These are phyloP conservation scores for Cephonodes hylas DNA, from an alignment of 2,888 invertebrate genomes.

Conservation along the genomic window DNA sequence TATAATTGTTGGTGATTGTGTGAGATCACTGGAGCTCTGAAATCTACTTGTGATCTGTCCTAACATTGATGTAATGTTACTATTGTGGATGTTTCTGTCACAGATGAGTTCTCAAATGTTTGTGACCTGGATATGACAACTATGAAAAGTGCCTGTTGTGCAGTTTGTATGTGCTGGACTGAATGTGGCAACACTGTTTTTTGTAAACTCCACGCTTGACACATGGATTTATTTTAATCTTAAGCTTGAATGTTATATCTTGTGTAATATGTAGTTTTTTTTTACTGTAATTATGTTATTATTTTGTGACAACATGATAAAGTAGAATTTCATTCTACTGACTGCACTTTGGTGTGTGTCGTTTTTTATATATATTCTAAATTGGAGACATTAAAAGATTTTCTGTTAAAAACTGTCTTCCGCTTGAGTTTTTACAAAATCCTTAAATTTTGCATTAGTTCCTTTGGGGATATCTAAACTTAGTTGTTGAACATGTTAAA, in stretches of 20 bases:
- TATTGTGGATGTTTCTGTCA: slow-evolving; percentile 1
- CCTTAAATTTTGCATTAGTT: neutral
- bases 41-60: slow-evolving; percentile 42
- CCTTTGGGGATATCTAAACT: neutral
- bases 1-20: slow-evolving; percentile 34
- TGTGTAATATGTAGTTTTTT: slow-evolving; percentile 10
- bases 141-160: slow-evolving; percentile 57
- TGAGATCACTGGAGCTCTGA: slow-evolving; percentile 31
- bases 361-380: slow-evolving; percentile 4
- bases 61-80: slow-evolving; percentile 20
- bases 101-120: slow-evolving; percentile 14
- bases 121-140: slow-evolving; percentile 35
- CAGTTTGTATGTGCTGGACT: slow-evolving; percentile 24
- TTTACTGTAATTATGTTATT: slow-evolving; percentile 12
- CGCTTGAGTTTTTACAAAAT: slow-evolving; percentile 6
- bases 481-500: neutral
- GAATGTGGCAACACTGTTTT: slow-evolving; percentile 1
- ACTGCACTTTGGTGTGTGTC: neutral
- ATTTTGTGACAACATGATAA: slow-evolving; percentile 3
- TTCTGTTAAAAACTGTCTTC: slow-evolving; percentile 8
- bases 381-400: slow-evolving; percentile 5
- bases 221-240: slow-evolving; percentile 10
- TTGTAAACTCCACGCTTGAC: neutral
- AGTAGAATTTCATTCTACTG: neutral
- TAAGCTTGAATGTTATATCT: slow-evolving; percentile 9